These are phyloP conservation scores for Samia ricini DNA, from an alignment of 1,140 invertebrate species.

Conservation along the genomic window DNA sequence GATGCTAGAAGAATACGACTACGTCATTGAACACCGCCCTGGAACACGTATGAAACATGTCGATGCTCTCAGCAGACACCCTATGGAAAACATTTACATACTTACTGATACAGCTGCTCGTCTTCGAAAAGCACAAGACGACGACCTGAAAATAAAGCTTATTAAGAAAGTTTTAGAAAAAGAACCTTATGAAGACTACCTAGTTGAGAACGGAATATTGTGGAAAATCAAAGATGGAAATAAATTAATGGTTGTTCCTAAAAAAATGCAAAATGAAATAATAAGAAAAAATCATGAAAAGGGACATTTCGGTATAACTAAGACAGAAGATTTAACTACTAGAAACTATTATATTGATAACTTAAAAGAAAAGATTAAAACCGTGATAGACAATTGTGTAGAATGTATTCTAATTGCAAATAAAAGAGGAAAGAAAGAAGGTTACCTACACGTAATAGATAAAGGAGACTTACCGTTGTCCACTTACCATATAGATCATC, in stretches of 20 bases:
- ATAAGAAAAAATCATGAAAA: constrained; percentile 42
- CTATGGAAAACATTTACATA: constrained; percentile 22
- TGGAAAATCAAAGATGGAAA: constrained; percentile 33
- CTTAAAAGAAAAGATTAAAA: constrained; percentile 42
- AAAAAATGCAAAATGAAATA: constrained; percentile 37
- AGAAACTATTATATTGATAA: constrained; percentile 58
- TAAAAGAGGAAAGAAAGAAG: no score
- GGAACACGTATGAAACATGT: constrained; percentile 60
- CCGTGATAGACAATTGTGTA: no score
- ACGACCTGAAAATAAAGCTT: constrained; percentile 31
- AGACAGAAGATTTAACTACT: constrained; percentile 52
- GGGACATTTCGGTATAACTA: constrained; percentile 56
- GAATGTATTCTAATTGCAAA: no score
- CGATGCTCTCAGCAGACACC: constrained; percentile 61
- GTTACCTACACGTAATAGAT: no score
- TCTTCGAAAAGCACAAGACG: constrained; percentile 30
- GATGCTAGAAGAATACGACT: constrained; percentile 50
- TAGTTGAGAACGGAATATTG: constrained; percentile 33
- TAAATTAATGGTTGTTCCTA: constrained; percentile 40
- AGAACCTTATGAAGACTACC: constrained; percentile 29
- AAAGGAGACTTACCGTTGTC: no score
- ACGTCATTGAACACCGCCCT: constrained; percentile 44
- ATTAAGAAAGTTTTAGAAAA: constrained; percentile 32
- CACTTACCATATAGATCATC: no score
- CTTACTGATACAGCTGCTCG: constrained; percentile 19